These are phyloP conservation scores for Drosophila rubida DNA, from an alignment of 2,888 invertebrate genomes.

Conservation along the genomic window DNA sequence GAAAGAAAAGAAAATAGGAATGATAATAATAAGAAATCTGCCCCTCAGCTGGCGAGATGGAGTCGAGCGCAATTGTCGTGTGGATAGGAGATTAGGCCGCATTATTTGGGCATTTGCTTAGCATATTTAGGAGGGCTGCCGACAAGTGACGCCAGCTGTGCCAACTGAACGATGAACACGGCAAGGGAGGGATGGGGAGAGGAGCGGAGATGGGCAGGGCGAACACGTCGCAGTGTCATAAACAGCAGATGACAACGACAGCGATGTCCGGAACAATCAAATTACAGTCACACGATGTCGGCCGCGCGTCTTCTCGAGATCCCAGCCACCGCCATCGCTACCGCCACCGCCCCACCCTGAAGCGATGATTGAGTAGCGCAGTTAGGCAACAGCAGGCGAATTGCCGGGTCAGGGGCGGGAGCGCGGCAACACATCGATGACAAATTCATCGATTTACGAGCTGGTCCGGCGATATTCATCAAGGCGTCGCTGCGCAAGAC, in stretches of 20 bases:
- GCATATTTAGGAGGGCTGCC: slow-evolving; percentile 29
- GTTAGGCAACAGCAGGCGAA: background rate
- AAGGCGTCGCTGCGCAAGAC: background rate
- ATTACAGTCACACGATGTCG: slow-evolving; percentile 23
- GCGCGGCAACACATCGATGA: slow-evolving; percentile 15
- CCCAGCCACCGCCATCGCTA: too few species aligned
- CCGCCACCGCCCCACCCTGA: too few species aligned
- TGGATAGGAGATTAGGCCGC: slow-evolving; percentile 42
- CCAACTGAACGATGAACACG: background rate
- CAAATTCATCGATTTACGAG: slow-evolving; percentile 51
- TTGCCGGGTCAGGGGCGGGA: background rate
- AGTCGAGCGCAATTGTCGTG: slow-evolving; percentile 31
- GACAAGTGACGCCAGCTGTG: slow-evolving; percentile 17
- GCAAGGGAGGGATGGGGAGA: background rate
- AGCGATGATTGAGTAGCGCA: background rate
- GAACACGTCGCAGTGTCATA: slow-evolving; percentile 45
- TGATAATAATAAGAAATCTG: background rate
- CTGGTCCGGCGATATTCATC: background rate
- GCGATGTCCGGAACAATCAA: slow-evolving; percentile 49
- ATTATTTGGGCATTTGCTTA: slow-evolving; percentile 52
- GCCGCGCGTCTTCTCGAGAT: background rate
- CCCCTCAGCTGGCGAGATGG: background rate
- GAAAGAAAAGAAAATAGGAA: too few species aligned
- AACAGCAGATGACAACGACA: slow-evolving; percentile 43
- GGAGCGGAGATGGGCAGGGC: background rate